Conservation (phyloP, 2,797 vertebrate genomes). For the Paratrypauchen microcephalus region DNA sequence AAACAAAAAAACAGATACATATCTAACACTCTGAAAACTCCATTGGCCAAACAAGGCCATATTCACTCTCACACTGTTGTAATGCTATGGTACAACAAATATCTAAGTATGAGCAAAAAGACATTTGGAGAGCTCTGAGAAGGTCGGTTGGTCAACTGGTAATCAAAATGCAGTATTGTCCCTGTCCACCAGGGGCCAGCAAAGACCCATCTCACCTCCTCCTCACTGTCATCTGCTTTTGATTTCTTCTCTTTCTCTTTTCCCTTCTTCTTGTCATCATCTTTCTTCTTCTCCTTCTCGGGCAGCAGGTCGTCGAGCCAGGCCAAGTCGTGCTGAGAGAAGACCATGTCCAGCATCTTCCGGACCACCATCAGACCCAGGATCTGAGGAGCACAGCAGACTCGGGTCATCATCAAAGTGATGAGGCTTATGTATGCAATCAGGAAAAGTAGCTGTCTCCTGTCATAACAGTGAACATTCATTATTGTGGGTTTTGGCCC, state of each 20-base stretch:
- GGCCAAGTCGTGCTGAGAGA: constrained; percentile 94
- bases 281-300: constrained; percentile 89
- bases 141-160: too few species aligned
- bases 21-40: background rate
- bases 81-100: too few species aligned
- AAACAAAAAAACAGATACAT: too few species aligned
- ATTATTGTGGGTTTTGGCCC: too few species aligned
- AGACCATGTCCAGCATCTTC: constrained; percentile 89
- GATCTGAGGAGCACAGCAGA: constrained; percentile 73
- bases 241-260: constrained; percentile 78
- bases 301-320: constrained; percentile 96
- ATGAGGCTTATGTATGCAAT: background rate
- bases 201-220: constrained; percentile 72
- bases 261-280: constrained; percentile 82
- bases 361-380: constrained; percentile 90
- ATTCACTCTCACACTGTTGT: too few species aligned
- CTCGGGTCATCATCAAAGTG: background rate
- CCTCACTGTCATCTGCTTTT: constrained; percentile 76
- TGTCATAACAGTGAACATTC: too few species aligned
- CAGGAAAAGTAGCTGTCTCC: too few species aligned
- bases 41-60: background rate
- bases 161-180: background rate
- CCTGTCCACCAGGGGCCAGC: constrained; percentile 60
- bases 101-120: too few species aligned
- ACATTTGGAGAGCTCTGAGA: background rate